Evolutionary conservation across 2,797 vertebrate species (phyloP).

Genomic region (Nannoperca australis): DNA sequence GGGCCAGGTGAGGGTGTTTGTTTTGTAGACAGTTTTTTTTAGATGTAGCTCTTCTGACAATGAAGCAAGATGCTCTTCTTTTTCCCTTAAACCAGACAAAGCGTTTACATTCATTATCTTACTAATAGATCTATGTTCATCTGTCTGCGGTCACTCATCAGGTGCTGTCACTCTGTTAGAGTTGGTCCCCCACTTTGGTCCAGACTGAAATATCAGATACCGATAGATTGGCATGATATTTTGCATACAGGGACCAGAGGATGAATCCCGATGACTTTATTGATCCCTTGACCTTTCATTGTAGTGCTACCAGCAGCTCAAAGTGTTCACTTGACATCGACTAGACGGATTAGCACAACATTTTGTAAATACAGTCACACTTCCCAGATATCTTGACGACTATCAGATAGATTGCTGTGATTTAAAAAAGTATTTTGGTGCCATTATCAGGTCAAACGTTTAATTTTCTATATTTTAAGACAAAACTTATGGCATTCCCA

Average conservation of each 20-base stretch:
- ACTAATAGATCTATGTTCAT: background rate
- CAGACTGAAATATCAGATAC: too few species aligned
- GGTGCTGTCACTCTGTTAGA: too few species aligned
- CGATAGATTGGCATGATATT: too few species aligned
- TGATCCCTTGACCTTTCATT: too few species aligned
- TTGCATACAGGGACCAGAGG: too few species aligned
- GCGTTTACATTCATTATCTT: background rate
- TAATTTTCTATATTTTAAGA: background rate
- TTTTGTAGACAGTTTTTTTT: background rate
- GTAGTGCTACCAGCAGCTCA: too few species aligned
- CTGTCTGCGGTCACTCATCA: too few species aligned
- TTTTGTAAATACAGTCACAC: background rate
- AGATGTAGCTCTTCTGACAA: background rate
- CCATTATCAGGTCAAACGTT: background rate
- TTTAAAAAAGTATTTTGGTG: background rate
- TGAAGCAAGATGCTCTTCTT: background rate
- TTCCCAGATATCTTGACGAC: background rate
- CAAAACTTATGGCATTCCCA: background rate
- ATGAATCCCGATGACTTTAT: too few species aligned
- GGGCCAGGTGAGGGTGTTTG: slow-evolving; percentile 40
- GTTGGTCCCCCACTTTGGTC: too few species aligned
- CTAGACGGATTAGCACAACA: background rate
- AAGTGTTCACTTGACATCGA: background rate
- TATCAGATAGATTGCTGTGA: too few species aligned
- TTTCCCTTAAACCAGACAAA: background rate